Evolutionary conservation across 2,797 vertebrate genomes (phyloP), one percentile per base, ranked within the genome.

Genomic region (Tragelaphus oryx): DNA sequence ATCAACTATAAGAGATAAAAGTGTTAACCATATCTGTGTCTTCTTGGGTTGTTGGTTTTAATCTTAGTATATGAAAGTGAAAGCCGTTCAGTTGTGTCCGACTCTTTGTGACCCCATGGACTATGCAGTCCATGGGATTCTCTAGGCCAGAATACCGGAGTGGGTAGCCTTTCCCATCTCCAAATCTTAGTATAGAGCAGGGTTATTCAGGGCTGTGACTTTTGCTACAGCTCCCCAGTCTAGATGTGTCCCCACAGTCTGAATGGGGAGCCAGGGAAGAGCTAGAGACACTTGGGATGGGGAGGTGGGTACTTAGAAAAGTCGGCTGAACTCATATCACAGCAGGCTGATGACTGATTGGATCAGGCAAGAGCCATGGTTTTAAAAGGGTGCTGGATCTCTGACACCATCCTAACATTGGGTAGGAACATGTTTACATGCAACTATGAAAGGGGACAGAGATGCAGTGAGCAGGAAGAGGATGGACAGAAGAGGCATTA

Each of bases 21-120:
- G 78, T 82, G 91, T 96, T 44, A 91, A 80, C 93, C 83, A 85
- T 60, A 96, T 94, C 96, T 91, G 84, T 96, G 93, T 98, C 89
- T 98, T 97, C 93, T 96, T 97, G 95, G 90, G 95, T 94, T 80
- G 76, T 92, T 97, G 86, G 50, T 89, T 95, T 96, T 94, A 33
- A 83, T 86, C 46, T 92, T 68, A 86, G 78, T 48, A 18, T 20
- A 33, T 12, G 33, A 68, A 68, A 68, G 65, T 68, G 33, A 37
- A 68, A 68, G 33, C 65, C 3, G 9, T 68, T 68, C 18, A 68
- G 65, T 68, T 0, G 0, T 37, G 18, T 68, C 65, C 1, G 0
- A 68, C 33, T 37, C 65, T 37, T 18, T 22, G 33, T 3, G 0
- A 68, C 33, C 9, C 33, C 5, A 11, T 68, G 65, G 33, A 68